Evolutionary conservation across 1,140 invertebrate genomes (phyloP), one percentile per base, ranked within the genome.

Genomic region (Teleopsis dalmanni): DNA sequence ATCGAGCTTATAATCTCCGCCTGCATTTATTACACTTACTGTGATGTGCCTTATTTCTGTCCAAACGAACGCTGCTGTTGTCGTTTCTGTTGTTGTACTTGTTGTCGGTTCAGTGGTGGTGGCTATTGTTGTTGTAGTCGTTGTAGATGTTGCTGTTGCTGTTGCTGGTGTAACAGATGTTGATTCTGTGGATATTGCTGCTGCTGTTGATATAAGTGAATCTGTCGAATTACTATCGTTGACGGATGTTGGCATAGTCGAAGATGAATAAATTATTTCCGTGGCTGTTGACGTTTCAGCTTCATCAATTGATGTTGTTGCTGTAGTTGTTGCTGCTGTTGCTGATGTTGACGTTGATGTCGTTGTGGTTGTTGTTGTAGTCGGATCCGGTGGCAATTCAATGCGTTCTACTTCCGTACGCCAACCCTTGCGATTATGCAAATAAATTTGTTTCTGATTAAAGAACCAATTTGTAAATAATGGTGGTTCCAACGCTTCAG

Each of bases 381-480:
- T 40, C 51, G 60, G 42, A 19, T 31, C 29, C 27, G 37, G 22
- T 21, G 48, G 64, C 53, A 65, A 57, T 58, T 65, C 65, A 54
- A 65, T 65, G 54, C 64, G 65, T 63, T 69, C 66, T 57, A 70
- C 69, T 69, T 69, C 63, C 57, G 63, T 69, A 21, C 60, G 62
- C 65, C 65, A 69, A 26, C 62, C 65, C 43, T 58, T 61, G 37
- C 59, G 62, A 60, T 66, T 69, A 61, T 69, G 61, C 57, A 69
- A 65, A 63, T 64, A 69, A 57, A 70, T 70, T 66, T 70, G 66
- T 60, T 70, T 65, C 55, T 65, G 62, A 67, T 66, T 76, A 72
- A 76, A 75, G 72, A 78, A 79, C 77, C 77, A 79, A 73, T 78
- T 78, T 67, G 78, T 78, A 72, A 78, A 79, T 54, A 77, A 72